phyloP scores from a whole-genome alignment of 2,797 vertebrate species.

The Gallinago nigripennis region DNA sequence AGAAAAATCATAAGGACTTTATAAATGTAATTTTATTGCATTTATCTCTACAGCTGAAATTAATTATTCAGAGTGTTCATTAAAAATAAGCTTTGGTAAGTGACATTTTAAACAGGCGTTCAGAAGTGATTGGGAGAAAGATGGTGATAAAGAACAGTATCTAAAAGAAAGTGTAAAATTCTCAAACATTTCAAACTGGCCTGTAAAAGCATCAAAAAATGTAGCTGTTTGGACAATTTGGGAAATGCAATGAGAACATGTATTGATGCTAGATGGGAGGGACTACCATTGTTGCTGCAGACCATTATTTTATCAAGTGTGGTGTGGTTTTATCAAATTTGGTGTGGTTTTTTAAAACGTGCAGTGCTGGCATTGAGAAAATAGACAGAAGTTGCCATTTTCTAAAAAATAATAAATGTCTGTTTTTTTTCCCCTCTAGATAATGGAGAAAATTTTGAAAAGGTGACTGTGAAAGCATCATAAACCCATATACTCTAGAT shows the following conservation, averaged over 20 bases:
- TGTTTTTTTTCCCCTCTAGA: neutral
- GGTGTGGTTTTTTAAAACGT: neutral
- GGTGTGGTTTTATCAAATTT: neutral
- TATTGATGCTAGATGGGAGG: neutral
- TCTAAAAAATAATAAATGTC: neutral
- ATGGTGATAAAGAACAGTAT: slow-evolving; percentile 28
- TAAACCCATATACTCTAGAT: neutral
- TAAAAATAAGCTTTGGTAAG: slow-evolving; percentile 65
- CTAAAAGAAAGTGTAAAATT: neutral
- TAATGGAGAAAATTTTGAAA: neutral
- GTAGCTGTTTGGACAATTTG: neutral
- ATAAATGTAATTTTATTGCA: slow-evolving; percentile 61
- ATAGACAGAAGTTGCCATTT: neutral
- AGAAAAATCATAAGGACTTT: slow-evolving; percentile 31
- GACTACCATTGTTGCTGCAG: neutral
- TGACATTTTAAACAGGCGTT: slow-evolving; percentile 44
- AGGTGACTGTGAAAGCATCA: neutral
- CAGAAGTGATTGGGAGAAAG: slow-evolving; percentile 18
- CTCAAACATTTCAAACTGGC: neutral
- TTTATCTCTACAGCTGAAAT: slow-evolving; percentile 62
- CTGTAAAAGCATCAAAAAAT: neutral
- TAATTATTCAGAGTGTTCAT: slow-evolving; percentile 61
- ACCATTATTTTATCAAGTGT: neutral
- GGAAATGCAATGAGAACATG: neutral
- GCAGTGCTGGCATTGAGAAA: neutral